Evolutionary conservation across 2,888 invertebrate species (phyloP).

Genomic region (Synanthedon andrenaeformis): DNA sequence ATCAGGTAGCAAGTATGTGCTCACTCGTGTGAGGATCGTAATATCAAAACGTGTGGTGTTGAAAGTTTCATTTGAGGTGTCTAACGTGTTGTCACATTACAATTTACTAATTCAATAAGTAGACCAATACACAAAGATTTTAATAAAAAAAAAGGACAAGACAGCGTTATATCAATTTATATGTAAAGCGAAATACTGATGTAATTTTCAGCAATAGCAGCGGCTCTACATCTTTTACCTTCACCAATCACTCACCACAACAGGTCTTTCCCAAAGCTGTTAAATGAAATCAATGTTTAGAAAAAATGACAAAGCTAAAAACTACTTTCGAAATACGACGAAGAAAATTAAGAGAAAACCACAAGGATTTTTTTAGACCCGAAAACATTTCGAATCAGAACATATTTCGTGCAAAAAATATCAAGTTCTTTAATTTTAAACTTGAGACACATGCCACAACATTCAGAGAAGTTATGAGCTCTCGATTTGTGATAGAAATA

Average conservation of each 20-base stretch:
- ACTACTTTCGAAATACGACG: neutral
- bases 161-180: conserved; percentile 19
- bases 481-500: conserved; percentile 28
- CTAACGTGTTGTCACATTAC: conserved; percentile 18
- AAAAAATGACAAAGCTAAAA: conserved; percentile 6
- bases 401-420: conserved; percentile 31
- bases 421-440: conserved; percentile 16
- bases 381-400: neutral
- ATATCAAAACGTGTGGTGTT: neutral
- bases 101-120: conserved; percentile 17
- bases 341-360: neutral
- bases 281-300: conserved; percentile 43
- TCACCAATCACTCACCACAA: conserved; percentile 62
- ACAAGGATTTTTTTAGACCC: conserved; percentile 8
- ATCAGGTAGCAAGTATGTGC: neutral
- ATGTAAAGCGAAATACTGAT: conserved; percentile 40
- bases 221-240: conserved; percentile 53
- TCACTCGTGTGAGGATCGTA: neutral
- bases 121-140: conserved; percentile 18
- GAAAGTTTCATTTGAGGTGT: conserved; percentile 24
- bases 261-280: conserved; percentile 69
- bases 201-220: conserved; percentile 47
- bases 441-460: conserved; percentile 42
- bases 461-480: conserved; percentile 37
- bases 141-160: conserved; percentile 26